Base-by-base conservation (phyloP, 30 jellyfish, hydroid and myxozoan genomes). In the Morbakka virulenta region DNA sequence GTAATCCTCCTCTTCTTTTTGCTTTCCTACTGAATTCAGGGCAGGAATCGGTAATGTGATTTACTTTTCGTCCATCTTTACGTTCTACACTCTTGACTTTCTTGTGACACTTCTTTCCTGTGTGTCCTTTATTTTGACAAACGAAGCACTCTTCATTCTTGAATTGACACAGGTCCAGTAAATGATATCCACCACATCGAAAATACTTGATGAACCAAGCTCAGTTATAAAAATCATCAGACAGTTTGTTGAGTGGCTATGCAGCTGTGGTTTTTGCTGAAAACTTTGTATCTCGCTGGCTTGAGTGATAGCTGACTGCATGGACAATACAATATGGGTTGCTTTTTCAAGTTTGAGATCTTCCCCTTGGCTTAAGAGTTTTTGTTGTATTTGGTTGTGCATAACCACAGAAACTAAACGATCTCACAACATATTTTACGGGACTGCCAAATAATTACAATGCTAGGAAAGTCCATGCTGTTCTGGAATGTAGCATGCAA, bases 351-450 rank as follows among this genome's bases (percentile, higher is more conserved):
- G n/a, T n/a, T n/a, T 29, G 25, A 74, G 48, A 22, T 23, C 20
- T 29, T 23, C 57, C 67, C 80, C 80, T 48, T 74, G 84, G 62
- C 85, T 52, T 29, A 52, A 28, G 29, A 74, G 30, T 74, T 65
- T 4, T 64, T 47, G 47, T 23, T 28, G 73, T 17, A 74, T 74
- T 21, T 35, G 67, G 57, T 62, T 57, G 17, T 74, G 30, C 30
- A 51, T 50, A 27, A 74, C 62, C 22, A 83, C 84, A 35, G 9
- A 28, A 17, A 74, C 86, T 24, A 74, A 27, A 17, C 86, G 31
- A 64, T 50, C 86, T 22, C 86, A 24, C 48, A 74, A 47, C 67
- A 28, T 35, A 1, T 24, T 47, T 28, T 52, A 64, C 2, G 62
- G 86, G 3, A 3, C 28, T 1, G 52, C 82, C 2, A 61, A 83